Evolutionary conservation across 2,888 invertebrate species (phyloP).

Genomic region (Lampropteryx suffumata): DNA sequence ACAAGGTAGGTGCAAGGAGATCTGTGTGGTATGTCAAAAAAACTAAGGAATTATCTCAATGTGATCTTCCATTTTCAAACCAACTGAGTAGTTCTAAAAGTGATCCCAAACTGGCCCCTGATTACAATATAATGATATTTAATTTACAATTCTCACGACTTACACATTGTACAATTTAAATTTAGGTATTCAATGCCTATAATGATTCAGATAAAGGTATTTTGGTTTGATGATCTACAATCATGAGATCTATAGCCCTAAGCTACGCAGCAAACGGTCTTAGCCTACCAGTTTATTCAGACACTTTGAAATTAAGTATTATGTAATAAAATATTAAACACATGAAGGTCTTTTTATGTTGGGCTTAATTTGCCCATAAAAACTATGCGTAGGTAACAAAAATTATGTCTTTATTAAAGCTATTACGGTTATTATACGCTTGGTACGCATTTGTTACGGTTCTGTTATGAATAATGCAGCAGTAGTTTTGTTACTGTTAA

Average conservation of each 20-base stretch:
- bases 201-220: constrained; percentile 38
- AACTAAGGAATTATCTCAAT: no score
- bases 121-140: constrained; percentile 17
- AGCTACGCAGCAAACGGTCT: constrained; percentile 55
- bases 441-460: constrained; percentile 31
- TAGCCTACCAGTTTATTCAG: constrained; percentile 45
- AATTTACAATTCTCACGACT: constrained; percentile 35
- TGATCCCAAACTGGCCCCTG: constrained; percentile 2
- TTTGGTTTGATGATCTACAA: constrained; percentile 51
- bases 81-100: neutral
- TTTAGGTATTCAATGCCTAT: constrained; percentile 19
- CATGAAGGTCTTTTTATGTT: constrained; percentile 40
- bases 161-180: constrained; percentile 31
- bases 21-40: no score
- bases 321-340: constrained; percentile 2
- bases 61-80: no score
- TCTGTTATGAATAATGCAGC: constrained; percentile 32
- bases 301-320: constrained; percentile 23
- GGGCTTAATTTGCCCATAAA: constrained; percentile 47
- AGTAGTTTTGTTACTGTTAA: constrained; percentile 7
- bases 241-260: constrained; percentile 62
- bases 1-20: no score
- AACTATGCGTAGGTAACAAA: constrained; percentile 51
- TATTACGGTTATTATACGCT: constrained; percentile 60
- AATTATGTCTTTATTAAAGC: constrained; percentile 69